Evolutionary conservation across 2,888 invertebrate genomes (phyloP), one percentile per base, ranked within the genome.

Genomic region (Pteria penguin): DNA sequence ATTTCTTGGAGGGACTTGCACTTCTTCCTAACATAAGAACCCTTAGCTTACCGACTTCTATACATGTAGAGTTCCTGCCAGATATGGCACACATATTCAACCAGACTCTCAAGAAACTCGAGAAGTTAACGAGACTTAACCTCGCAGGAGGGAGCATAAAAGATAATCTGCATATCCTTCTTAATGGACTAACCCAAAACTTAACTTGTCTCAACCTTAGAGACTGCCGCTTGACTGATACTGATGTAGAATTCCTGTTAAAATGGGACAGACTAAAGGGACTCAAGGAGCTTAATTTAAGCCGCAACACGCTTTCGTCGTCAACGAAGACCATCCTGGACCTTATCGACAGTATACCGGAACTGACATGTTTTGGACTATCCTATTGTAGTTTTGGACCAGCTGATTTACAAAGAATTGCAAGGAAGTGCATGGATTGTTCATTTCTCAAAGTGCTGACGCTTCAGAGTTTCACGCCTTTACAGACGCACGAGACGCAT

Each of bases 401-500:
- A n/a, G 62, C 79, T 2, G 83, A 82, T 4, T 75, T 88, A 61
- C 79, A 81, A 32, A 76, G 82, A 55, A 82, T 89, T 2, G 81
- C 83, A 0, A 68, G 82, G 0, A 79, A 83, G 32, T 84, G 84
- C 76, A 76, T 76, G 45, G 84, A 85, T 32, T 84, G 86, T 63
- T 26, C 31, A 14, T 36, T 66, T 18, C 75, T 90, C 27, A 89
- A 88, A 78, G 80, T 87, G 11, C 68, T 89, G 58, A 82, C 84
- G 36, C 63, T 88, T 11, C 88, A 90, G 82, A 85, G 84, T 58
- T 90, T 88, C 74, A 87, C 85, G 0, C 89, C 90, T 0, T 83
- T 86, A 2, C 78, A 86, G 0, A 36, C 81, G 58, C 72, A 72
- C 0, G 87, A 87, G 52, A 80, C 87, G 14, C 70, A 79, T 32